phyloP scores from a whole-genome alignment of 2,113 vertebrate genomes.

The Cyanistes caeruleus region DNA sequence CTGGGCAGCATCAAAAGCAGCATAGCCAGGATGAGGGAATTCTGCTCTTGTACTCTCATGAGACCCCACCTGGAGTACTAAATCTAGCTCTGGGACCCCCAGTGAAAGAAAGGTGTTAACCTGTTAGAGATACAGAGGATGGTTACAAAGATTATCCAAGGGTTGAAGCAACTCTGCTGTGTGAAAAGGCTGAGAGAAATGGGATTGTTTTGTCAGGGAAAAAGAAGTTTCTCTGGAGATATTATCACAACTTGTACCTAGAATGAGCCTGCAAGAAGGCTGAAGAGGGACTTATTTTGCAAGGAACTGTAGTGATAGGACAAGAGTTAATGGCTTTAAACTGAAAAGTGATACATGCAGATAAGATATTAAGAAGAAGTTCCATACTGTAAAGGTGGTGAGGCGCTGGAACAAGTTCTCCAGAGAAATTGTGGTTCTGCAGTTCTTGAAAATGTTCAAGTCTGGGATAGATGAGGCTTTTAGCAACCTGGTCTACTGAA shows the following conservation, averaged over 20 bases:
- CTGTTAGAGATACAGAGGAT: not conserved
- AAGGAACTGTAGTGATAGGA: not conserved
- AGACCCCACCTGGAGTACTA: not conserved
- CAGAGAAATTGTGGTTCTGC: not conserved
- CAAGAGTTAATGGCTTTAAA: not conserved
- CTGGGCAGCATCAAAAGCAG: not conserved
- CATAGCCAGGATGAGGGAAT: not conserved
- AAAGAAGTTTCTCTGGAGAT: not conserved
- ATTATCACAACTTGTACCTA: not conserved
- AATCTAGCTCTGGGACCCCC: not conserved
- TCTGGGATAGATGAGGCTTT: accelerated
- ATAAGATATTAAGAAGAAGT: not conserved
- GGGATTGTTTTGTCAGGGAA: not conserved
- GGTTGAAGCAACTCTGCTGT: not conserved
- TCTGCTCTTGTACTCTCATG: not conserved
- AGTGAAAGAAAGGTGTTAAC: not conserved
- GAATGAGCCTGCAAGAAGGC: accelerated
- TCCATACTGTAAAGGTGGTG: not conserved
- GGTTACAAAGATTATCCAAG: too few species aligned
- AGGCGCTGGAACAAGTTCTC: not conserved
- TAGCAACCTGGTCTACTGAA: not conserved
- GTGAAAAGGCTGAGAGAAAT: not conserved
- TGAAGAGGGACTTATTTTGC: not conserved
- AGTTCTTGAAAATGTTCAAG: not conserved
- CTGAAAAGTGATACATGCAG: not conserved